Percentiles rank a stretch among this genome's conserved stretches.
These are phyloP conservation scores for Darevskia mixta DNA, from an alignment of 2,797 vertebrate species.

Conservation along the genomic window DNA sequence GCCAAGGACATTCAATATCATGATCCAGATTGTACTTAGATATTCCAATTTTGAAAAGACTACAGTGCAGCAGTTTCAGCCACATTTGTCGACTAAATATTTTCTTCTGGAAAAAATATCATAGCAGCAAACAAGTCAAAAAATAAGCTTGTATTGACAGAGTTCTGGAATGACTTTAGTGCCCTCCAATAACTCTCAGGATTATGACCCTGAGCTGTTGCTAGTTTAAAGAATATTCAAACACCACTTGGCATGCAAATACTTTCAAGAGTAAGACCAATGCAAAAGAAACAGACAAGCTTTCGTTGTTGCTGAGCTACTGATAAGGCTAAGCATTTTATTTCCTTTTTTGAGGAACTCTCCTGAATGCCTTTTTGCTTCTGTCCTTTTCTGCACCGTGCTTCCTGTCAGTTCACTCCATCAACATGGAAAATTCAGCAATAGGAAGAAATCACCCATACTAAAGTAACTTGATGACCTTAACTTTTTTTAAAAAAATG, in stretches of 20 bases:
- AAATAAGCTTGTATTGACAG: conserved; percentile 25
- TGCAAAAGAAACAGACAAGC: conserved; percentile 7
- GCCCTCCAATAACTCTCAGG: background rate
- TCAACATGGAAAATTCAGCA: conserved; percentile 19
- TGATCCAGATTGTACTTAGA: background rate
- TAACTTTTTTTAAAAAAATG: background rate
- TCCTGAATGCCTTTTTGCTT: background rate
- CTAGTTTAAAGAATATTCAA: conserved; percentile 27
- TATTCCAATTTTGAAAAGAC: background rate
- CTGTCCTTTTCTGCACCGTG: fast-evolving
- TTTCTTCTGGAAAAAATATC: background rate
- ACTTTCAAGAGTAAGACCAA: conserved; percentile 9
- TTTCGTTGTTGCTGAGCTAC: background rate
- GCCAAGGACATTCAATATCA: conserved; percentile 14
- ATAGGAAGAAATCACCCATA: background rate
- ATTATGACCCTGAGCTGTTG: conserved; percentile 2
- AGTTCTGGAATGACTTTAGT: conserved; percentile 4
- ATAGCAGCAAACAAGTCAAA: conserved; percentile 7
- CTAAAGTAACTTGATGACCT: background rate
- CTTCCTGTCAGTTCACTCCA: background rate
- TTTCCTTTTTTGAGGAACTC: background rate
- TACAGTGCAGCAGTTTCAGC: fast-evolving
- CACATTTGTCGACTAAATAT: conserved; percentile 2
- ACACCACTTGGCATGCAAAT: background rate
- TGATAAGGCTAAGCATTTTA: background rate